Evolutionary conservation across 2,797 vertebrate species (phyloP).

Genomic region (Brachyrhaphis roseni): DNA sequence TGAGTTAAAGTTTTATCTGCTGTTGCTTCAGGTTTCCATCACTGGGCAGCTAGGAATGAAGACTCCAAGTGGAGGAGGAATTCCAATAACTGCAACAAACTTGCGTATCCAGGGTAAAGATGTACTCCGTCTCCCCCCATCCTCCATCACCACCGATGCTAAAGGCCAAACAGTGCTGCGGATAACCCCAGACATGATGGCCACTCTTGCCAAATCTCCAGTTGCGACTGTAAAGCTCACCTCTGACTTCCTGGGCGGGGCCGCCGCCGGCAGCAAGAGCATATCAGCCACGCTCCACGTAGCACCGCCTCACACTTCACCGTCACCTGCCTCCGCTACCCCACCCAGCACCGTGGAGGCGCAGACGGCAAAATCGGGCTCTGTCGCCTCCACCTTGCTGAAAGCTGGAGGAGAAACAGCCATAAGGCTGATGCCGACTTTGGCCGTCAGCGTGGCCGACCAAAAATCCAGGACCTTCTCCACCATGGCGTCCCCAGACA

Average conservation of each 20-base stretch:
- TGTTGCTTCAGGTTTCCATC: conserved; percentile 86
- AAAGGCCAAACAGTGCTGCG: conserved; percentile 97
- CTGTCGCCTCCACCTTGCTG: conserved; percentile 81
- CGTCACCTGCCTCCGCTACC: conserved; percentile 55
- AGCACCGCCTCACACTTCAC: conserved; percentile 77
- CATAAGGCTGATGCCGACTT: conserved; percentile 94
- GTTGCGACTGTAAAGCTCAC: conserved; percentile 95
- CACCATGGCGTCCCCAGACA: conserved; percentile 85
- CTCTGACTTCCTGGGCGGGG: conserved; percentile 91
- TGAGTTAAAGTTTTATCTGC: neutral
- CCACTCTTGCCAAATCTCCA: conserved; percentile 95
- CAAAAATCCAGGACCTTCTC: conserved; percentile 89
- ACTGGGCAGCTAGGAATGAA: conserved; percentile 96
- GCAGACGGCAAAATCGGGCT: conserved; percentile 72
- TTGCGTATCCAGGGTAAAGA: conserved; percentile 97
- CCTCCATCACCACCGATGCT: conserved; percentile 95
- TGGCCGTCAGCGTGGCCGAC: conserved; percentile 90
- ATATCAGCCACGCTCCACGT: conserved; percentile 94
- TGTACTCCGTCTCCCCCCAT: conserved; percentile 91
- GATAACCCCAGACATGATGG: conserved; percentile 99
- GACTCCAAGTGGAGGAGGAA: conserved; percentile 81
- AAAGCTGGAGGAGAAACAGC: conserved; percentile 85
- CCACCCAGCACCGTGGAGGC: conserved; percentile 76
- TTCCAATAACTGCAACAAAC: conserved; percentile 93
- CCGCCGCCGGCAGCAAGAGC: conserved; percentile 83